Evolutionary conservation across 2,113 vertebrate genomes (phyloP), one percentile per base, ranked within the genome.

Genomic region (Triplophysa siluroides): DNA sequence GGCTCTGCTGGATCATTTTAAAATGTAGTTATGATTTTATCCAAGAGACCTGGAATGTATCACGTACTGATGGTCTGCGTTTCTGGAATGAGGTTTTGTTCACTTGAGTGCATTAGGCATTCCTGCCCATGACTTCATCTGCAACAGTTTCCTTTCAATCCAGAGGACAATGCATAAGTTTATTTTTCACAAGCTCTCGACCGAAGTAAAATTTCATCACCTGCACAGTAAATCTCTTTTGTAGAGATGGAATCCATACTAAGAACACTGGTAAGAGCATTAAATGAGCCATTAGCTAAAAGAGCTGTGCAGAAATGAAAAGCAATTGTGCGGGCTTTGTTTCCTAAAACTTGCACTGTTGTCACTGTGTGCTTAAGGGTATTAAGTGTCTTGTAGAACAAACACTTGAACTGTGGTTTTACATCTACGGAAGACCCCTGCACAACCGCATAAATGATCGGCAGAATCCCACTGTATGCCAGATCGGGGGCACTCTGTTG

Each of bases 141-240:
- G 24, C 82, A 69, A 56, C 78, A 69, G 76, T 78, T 73, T 83
- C 78, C 54, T 64, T 72, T 79, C 60, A 64, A 63, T 69, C 70
- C 38, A 78, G 75, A 78, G 47, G 68, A 83, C 80, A 80, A 77
- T 54, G 64, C 47, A 56, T 60, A 52, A 41, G 58, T 65, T 54
- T 72, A 78, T 78, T 81, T 74, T 78, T 63, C 66, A 65, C 62
- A 26, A 64, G 54, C 74, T 80, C 38, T 76, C 29, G 56, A 80
- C 62, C 61, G 61, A 85, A 84, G 47, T n/a, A 8, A 76, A 52
- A 83, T 82, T 78, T 88, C 82, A 83, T 26, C 84, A 85, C 80
- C 84, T 81, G 83, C 41, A 64, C 62, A 73, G 38, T 62, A 71
- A 81, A 26, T 67, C 62, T 76, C 83, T 79, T 81, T 61, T 69